Evolutionary conservation across 35 echinoderm and acorn worm genomes (phyloP), one percentile per base, ranked within the genome.

Genomic region (Acanthaster planci): DNA sequence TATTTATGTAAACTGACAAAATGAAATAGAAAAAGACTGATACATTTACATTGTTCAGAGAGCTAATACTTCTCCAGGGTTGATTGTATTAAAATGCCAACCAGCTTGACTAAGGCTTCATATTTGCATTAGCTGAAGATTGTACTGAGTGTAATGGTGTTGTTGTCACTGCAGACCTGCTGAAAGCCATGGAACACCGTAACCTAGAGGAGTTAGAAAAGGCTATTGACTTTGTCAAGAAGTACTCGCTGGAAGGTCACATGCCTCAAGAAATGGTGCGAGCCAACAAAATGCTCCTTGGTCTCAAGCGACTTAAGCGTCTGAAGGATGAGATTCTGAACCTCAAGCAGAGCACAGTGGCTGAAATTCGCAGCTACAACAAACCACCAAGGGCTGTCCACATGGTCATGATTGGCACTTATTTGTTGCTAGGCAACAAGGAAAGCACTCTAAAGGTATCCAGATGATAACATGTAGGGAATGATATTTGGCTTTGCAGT

Each of bases 271-370:
- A 93, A 85, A 97, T 97, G 95, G 85, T 92, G 22, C 52, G 84
- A 55, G 95, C 95, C 55, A 97, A 97, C 80, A 97, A 97, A 75
- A 93, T 97, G 91, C 91, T 97, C 14, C 91, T 97, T 7, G 86
- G 79, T 21, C 81, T 97, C 26, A 97, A 97, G 27, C 84, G 95
- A 30, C 88, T 97, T 26, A 97, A 97, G 44, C 58, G 95, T 53
- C 81, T 97, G 2, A 85, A 84, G 23, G 95, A 97, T 44, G 95
- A 97, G 52, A 97, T 97, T 47, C 82, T 97, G 36, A 97, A 97
- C 75, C 67, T 97, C 39, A 97, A 97, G 39, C 95, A 97, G 84
- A 93, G 90, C 47, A 97, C 95, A 0, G 95, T 97, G 72, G 90
- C 95, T 42, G 95, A 97, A 68, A 97, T 97, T 19, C 92, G 95